Evolutionary conservation across 2,113 vertebrate species (phyloP).

Genomic region (Sturnus vulgaris): DNA sequence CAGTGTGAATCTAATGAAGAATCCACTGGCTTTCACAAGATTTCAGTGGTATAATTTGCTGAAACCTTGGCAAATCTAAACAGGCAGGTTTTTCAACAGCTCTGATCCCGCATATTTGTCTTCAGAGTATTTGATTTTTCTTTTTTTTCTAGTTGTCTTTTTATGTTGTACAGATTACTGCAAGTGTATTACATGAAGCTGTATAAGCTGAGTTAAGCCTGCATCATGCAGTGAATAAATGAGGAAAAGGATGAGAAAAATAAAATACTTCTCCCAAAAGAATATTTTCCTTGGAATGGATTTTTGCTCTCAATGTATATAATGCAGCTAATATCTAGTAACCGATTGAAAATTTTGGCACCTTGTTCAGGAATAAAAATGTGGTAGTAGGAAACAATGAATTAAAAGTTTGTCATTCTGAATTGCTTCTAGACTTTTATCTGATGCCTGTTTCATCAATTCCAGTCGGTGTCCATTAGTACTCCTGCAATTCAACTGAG

Average conservation of each 20-base stretch:
- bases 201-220: background rate
- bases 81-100: background rate
- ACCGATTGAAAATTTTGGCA: background rate
- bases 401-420: background rate
- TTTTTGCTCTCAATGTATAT: slow-evolving; percentile 11
- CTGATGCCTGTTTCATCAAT: background rate
- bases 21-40: background rate
- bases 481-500: background rate
- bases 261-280: background rate
- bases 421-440: background rate
- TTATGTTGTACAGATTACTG: background rate
- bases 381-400: background rate
- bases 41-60: background rate
- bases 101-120: background rate
- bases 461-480: slow-evolving; percentile 37
- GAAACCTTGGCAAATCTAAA: background rate
- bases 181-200: background rate
- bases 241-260: background rate
- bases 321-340: background rate
- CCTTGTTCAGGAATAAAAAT: background rate
- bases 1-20: background rate
- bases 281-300: background rate
- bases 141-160: background rate
- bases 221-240: background rate
- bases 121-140: background rate